Percentiles rank a stretch among this genome's conserved stretches.
phyloP scores from a whole-genome alignment of 35 echinoderm and acorn worm genomes.

The Apostichopus californicus region DNA sequence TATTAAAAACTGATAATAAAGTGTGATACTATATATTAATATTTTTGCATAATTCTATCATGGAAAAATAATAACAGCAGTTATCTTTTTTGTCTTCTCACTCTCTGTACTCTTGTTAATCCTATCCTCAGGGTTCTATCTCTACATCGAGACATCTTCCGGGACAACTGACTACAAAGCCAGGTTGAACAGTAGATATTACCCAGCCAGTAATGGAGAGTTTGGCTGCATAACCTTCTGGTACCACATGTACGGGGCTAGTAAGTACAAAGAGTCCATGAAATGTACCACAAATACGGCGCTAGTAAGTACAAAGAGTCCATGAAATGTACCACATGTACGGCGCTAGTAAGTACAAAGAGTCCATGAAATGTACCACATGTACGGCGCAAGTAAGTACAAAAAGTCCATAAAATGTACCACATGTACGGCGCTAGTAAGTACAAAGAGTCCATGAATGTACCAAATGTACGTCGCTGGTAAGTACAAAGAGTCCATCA shows the following conservation, averaged over 20 bases:
- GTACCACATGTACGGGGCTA: constrained; percentile 88
- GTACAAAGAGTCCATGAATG: neutral
- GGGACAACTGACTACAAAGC: constrained; percentile 55
- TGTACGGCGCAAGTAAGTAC: too few relatives aligned
- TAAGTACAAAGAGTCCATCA: too few relatives aligned
- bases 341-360: too few relatives aligned
- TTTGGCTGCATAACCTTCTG: constrained; percentile 77
- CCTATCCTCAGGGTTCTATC: constrained; percentile 55
- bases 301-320: too few relatives aligned
- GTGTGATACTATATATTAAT: too few relatives aligned
- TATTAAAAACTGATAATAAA: too few relatives aligned
- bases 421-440: constrained; percentile 83
- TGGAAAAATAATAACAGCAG: too few relatives aligned
- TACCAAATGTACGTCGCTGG: too few relatives aligned
- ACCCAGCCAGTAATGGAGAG: neutral
- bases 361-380: too few relatives aligned
- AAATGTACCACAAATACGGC: too few relatives aligned
- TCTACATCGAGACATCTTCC: constrained; percentile 82
- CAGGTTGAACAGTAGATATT: constrained; percentile 64
- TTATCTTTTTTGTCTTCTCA: neutral
- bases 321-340: too few relatives aligned
- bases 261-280: constrained; percentile 24
- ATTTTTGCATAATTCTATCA: too few relatives aligned
- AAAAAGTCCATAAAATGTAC: constrained; percentile 10
- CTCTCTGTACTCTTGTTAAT: neutral